phyloP scores from a whole-genome alignment of 2,797 vertebrate genomes.

The Lagodon rhomboides region DNA sequence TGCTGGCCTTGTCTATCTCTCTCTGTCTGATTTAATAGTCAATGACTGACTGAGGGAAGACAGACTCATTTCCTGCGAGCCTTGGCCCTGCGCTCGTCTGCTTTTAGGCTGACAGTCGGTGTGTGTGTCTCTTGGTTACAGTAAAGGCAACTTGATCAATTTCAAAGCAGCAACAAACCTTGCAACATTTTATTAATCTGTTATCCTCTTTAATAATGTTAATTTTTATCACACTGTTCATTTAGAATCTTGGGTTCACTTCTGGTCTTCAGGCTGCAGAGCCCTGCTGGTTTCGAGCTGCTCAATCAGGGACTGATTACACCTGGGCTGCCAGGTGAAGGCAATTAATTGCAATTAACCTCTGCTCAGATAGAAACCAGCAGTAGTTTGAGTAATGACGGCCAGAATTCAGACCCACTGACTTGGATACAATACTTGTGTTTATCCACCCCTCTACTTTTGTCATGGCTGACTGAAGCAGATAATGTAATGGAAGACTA shows the following conservation, averaged over 20 bases:
- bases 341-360: constrained; percentile 61
- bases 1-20: constrained; percentile 57
- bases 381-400: constrained; percentile 36
- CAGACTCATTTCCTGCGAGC: constrained; percentile 61
- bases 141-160: constrained; percentile 36
- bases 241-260: constrained; percentile 16
- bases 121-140: constrained; percentile 35
- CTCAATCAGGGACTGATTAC: constrained; percentile 34
- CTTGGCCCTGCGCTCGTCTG: constrained; percentile 51
- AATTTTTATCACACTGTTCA: neutral
- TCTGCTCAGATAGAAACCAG: constrained; percentile 36
- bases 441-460: neutral
- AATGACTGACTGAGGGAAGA: constrained; percentile 55
- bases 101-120: constrained; percentile 42
- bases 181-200: neutral
- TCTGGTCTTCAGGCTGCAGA: neutral
- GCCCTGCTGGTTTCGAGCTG: constrained; percentile 9
- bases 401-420: neutral
- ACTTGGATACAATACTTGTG: constrained; percentile 2
- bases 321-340: constrained; percentile 61
- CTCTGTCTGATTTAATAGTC: constrained; percentile 67
- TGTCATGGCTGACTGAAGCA: constrained; percentile 1
- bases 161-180: neutral
- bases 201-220: neutral
- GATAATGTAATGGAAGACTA: neutral